Conservation (phyloP, 2,888 invertebrate species). For the Drosophila acutilabella region DNA sequence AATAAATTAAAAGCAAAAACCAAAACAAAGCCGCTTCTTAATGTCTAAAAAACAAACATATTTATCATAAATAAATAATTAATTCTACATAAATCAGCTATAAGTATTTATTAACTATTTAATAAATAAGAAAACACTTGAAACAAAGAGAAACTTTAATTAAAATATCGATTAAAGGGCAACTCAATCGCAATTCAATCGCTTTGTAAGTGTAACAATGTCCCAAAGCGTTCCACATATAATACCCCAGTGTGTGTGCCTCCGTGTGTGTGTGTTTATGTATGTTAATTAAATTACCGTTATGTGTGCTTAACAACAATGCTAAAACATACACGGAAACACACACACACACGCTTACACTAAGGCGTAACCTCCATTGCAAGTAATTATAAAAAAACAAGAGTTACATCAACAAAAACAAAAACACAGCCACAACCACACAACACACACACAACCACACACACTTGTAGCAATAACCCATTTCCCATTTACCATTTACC, state of each 20-base stretch:
- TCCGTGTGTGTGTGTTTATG: constrained; percentile 54
- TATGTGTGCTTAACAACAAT: constrained; percentile 68
- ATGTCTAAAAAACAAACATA: background rate
- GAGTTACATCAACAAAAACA: constrained; percentile 45
- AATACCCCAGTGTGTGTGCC: constrained; percentile 6
- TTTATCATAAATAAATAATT: background rate
- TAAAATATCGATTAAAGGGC: constrained; percentile 57
- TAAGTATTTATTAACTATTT: background rate
- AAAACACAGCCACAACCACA: constrained; percentile 18
- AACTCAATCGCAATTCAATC: constrained; percentile 36
- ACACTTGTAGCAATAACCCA: constrained; percentile 40
- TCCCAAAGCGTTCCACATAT: constrained; percentile 37
- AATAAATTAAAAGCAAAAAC: background rate
- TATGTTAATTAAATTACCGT: constrained; percentile 79
- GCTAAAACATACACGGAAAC: constrained; percentile 39
- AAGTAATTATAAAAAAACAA: constrained; percentile 75
- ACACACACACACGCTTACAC: constrained; percentile 36
- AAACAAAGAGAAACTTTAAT: constrained; percentile 17
- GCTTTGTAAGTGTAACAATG: constrained; percentile 61
- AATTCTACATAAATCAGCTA: background rate
- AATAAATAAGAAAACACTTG: background rate
- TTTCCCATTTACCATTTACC: constrained; percentile 29
- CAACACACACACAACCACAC: constrained; percentile 16
- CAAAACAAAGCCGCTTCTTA: background rate
- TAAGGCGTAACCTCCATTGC: constrained; percentile 55